Conservation (phyloP, 2,888 invertebrate species). For the Portevinia maculata region DNA sequence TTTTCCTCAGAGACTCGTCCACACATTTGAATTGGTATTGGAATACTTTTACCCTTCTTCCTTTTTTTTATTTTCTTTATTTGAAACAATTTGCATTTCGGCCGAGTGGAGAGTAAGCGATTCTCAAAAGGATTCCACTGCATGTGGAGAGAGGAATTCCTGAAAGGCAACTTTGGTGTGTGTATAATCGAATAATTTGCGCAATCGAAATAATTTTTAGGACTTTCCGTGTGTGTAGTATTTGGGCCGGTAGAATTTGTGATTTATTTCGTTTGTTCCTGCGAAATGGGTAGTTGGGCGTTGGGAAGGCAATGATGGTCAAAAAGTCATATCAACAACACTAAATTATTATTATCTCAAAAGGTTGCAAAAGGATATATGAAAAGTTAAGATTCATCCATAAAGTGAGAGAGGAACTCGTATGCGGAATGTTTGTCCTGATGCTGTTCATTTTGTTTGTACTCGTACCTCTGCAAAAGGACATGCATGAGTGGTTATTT, state of each 20-base stretch:
- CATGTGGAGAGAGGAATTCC: slow-evolving; percentile 37
- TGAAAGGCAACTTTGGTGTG: slow-evolving; percentile 74
- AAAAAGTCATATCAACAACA: slow-evolving; percentile 84
- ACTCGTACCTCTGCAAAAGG: slow-evolving; percentile 44
- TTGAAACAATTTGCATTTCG: slow-evolving; percentile 47
- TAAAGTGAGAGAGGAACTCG: slow-evolving; percentile 10
- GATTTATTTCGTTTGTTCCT: slow-evolving; percentile 61
- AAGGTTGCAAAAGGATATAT: slow-evolving; percentile 80
- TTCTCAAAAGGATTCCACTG: slow-evolving; percentile 66
- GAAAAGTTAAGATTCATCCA: slow-evolving; percentile 53
- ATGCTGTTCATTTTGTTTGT: slow-evolving; percentile 54
- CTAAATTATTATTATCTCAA: slow-evolving; percentile 84
- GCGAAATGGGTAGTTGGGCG: slow-evolving; percentile 78
- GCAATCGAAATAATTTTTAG: slow-evolving; percentile 80
- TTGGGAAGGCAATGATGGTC: slow-evolving; percentile 82
- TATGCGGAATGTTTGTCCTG: slow-evolving; percentile 64
- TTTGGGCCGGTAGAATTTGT: slow-evolving; percentile 30
- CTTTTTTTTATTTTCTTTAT: slow-evolving; percentile 25
- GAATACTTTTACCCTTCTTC: too few species aligned
- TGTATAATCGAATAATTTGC: slow-evolving; percentile 82
- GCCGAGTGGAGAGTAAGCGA: slow-evolving; percentile 2
- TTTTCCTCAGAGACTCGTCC: slow-evolving; percentile 45
- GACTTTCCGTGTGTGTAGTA: slow-evolving; percentile 52
- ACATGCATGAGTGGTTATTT: slow-evolving; percentile 63
- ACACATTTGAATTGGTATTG: slow-evolving; percentile 26